Conservation (phyloP, 1,140 invertebrate species). For the Philaenus spumarius region DNA sequence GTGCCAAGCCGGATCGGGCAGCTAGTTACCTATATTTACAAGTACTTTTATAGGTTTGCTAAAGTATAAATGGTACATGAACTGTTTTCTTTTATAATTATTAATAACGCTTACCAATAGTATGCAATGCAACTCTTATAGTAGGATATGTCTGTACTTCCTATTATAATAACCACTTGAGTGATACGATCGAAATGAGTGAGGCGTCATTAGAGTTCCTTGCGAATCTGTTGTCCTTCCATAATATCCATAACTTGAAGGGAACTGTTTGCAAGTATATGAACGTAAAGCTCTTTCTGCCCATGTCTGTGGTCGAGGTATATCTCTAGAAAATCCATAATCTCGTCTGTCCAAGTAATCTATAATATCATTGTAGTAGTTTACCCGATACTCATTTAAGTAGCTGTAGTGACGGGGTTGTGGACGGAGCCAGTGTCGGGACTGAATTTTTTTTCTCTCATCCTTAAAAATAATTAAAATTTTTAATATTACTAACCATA, state of each 20-base stretch:
- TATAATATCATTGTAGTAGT: slow-evolving; percentile 75
- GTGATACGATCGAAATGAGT: neutral
- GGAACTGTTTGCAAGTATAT: slow-evolving; percentile 38
- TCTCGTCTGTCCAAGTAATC: slow-evolving; percentile 68
- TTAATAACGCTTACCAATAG: too few species aligned
- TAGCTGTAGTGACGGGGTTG: slow-evolving; percentile 66
- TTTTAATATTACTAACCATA: too few species aligned
- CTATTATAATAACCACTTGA: neutral
- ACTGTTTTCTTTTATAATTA: too few species aligned
- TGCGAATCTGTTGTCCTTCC: neutral
- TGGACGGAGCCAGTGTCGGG: slow-evolving; percentile 28
- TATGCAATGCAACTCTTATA: neutral
- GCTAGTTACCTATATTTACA: too few species aligned
- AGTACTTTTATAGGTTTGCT: too few species aligned
- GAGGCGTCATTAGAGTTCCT: neutral
- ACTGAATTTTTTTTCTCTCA: neutral
- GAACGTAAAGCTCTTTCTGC: slow-evolving; percentile 64
- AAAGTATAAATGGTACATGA: too few species aligned
- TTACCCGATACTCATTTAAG: slow-evolving; percentile 66
- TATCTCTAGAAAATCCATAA: slow-evolving; percentile 55
- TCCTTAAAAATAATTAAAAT: too few species aligned
- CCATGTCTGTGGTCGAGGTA: slow-evolving; percentile 68
- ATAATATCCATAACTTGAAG: neutral
- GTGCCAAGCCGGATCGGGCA: too few species aligned
- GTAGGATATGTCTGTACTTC: neutral